Base-by-base conservation (phyloP, 2,888 invertebrate genomes). In the Pimpla rufipes region DNA sequence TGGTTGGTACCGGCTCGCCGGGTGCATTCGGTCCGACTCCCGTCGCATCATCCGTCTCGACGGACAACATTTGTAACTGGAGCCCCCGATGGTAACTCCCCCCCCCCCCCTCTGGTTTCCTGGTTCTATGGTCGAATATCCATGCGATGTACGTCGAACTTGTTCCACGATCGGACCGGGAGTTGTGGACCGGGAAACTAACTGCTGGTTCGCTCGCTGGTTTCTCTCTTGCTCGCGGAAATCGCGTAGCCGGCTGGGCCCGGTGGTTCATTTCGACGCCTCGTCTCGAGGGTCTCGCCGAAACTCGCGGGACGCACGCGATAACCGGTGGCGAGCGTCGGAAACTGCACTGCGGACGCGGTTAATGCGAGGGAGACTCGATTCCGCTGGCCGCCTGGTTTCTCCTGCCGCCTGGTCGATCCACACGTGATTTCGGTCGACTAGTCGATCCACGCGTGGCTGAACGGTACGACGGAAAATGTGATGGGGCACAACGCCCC, bases 21-120 rank as follows among this genome's bases (percentile, higher is more conserved):
- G 29, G 29, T 29, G 64, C 68, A 80, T 83, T 83, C 64, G 74
- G 64, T 47, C 68, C 74, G 55, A 10, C 57, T 45, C 76, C 52
- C 5, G 16, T 35, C 83, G 57, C 18, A 79, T 83, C 76, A 57
- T 79, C 52, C 59, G 45, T 77, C 73, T 79, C 79, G 76, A 47
- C 62, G 79, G 71, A 80, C 79, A 83, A 80, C 83, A 71, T 78
- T 80, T 73, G 80, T 74, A 74, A 80, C 80, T 5, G 29, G 5
- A 29, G 29, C 29, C 29, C 29, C 29, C 29, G 5, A 29, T 29
- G 3, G 3, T 70, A 74, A 77, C 83, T 83, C 64, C 47, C 35
- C 35, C 42, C 74, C 18, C n/a, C 29, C 50, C 18, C 42, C 5
- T 29, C 29, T 29, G 29, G 29, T 5, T 68, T 64, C 73, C n/a